These are phyloP conservation scores for Malurus splendens DNA, from an alignment of 2,797 vertebrate species.

Conservation along the genomic window DNA sequence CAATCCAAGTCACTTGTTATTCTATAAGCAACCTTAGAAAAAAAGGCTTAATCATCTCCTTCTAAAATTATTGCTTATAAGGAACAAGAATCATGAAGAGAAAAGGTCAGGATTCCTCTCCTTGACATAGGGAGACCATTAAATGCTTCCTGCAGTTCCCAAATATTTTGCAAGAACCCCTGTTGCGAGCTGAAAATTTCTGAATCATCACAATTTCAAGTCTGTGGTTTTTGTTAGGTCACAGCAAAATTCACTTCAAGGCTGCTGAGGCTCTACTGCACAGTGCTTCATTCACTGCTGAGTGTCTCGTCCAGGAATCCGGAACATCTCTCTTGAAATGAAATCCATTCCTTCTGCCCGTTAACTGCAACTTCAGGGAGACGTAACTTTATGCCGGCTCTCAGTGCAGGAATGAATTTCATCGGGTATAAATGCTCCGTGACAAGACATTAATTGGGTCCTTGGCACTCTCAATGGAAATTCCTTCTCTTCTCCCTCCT, in stretches of 20 bases:
- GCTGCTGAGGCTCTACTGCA: neutral
- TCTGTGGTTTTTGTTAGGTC: slow-evolving; percentile 45
- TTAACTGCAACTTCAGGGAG: neutral
- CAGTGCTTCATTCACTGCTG: slow-evolving; percentile 38
- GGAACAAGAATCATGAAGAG: slow-evolving; percentile 8
- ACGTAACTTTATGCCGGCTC: neutral
- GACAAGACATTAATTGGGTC: slow-evolving; percentile 7
- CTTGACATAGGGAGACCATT: slow-evolving; percentile 7
- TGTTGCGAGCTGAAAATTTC: slow-evolving; percentile 35
- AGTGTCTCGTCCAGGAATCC: slow-evolving; percentile 15
- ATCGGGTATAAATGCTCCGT: neutral
- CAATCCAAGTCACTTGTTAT: neutral
- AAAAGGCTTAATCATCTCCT: slow-evolving; percentile 8
- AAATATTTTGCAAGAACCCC: slow-evolving; percentile 57
- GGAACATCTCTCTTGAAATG: neutral
- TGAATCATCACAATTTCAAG: slow-evolving; percentile 44
- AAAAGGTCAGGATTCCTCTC: slow-evolving; percentile 50
- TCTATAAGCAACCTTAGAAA: neutral
- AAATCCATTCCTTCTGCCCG: neutral
- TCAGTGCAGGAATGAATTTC: neutral
- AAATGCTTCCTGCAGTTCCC: slow-evolving; percentile 36
- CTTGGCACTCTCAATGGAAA: slow-evolving; percentile 5
- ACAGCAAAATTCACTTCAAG: slow-evolving; percentile 17
- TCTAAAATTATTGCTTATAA: slow-evolving; percentile 15
- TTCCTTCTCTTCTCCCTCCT: slow-evolving; percentile 3